Base-by-base conservation (phyloP, 2,888 invertebrate genomes). In the Molanna angustata region DNA sequence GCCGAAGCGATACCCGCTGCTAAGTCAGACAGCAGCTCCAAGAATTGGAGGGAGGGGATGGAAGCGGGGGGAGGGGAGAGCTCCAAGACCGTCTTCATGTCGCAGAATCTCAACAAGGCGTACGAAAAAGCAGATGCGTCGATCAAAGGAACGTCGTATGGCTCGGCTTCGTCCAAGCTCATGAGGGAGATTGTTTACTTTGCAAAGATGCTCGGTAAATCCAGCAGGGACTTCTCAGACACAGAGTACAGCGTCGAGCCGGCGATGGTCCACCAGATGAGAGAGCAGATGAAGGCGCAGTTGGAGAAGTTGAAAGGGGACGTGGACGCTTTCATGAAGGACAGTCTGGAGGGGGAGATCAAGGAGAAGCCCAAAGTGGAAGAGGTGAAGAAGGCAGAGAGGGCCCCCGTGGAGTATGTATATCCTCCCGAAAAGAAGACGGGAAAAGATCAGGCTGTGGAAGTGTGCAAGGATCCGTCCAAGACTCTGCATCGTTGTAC, bases 41-140 rank as follows among this genome's bases (percentile, higher is more conserved):
- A 52, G 19, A 43, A 52, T 9, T 58, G 58, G 58, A 37, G 58
- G 6, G 54, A 58, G 35, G 58, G 58, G 2, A 56, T 58, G 51
- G 18, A 48, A 20, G 35, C 47, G 27, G 9, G 18, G 6, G 53
- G 49, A 11, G 37, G 20, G 4, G 45, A 49, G 11, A 22, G 44
- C 2, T 42, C 56, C 2, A 56, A 58, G 21, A 58, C 58, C 1
- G 53, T 58, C 35, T 58, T 56, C 31, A 58, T 58, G 14, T 33
- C 51, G 2, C 51, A 58, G 21, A 56, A 54, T 16, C n/a, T 48
- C 3, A 59, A 56, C 32, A 49, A 54, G 6, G 32, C 9, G 9
- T 59, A 59, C 32, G 56, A 59, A 4, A 42, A 56, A 14, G 40
- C 43, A 3, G 57, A 58, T 18, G 18, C 31, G 2, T 42, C 43